phyloP scores from a whole-genome alignment of 2,113 vertebrate genomes.

The Solea senegalensis region DNA sequence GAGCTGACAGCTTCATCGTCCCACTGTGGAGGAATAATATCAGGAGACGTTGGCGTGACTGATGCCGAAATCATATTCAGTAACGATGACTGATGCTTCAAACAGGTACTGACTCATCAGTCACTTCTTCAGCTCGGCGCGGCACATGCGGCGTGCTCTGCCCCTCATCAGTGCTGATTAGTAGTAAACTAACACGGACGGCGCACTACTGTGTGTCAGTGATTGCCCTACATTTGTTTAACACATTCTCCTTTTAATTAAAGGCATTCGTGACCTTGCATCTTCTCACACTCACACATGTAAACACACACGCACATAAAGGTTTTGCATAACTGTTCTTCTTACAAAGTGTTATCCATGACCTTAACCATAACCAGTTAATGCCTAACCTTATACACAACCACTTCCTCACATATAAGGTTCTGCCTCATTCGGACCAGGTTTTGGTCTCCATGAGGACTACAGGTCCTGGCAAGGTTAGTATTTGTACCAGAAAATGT shows the following conservation, averaged over 20 bases:
- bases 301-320: slow-evolving; percentile 5
- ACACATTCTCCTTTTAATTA: slow-evolving; percentile 55
- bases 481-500: too few relatives aligned
- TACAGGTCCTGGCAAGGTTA: too few relatives aligned
- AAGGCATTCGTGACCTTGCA: slow-evolving; percentile 38
- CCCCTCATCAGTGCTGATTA: slow-evolving; percentile 48
- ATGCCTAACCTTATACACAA: too few relatives aligned
- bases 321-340: not conserved
- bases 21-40: slow-evolving; percentile 20
- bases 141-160: slow-evolving; percentile 1
- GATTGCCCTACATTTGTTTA: slow-evolving; percentile 64
- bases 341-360: too few relatives aligned
- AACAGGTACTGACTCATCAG: slow-evolving; percentile 51
- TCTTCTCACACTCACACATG: not conserved
- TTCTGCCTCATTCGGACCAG: too few relatives aligned
- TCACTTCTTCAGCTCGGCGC: slow-evolving; percentile 8
- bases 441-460: too few relatives aligned
- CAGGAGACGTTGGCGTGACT: slow-evolving; percentile 14
- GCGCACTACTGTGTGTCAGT: slow-evolving; percentile 25
- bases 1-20: not conserved
- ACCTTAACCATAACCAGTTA: too few relatives aligned
- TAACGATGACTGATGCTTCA: slow-evolving; percentile 41
- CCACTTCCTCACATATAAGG: too few relatives aligned
- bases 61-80: slow-evolving; percentile 35
- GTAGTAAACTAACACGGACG: slow-evolving; percentile 28